Conservation (phyloP, 2,113 vertebrate genomes). For the Micronisus gabar region DNA sequence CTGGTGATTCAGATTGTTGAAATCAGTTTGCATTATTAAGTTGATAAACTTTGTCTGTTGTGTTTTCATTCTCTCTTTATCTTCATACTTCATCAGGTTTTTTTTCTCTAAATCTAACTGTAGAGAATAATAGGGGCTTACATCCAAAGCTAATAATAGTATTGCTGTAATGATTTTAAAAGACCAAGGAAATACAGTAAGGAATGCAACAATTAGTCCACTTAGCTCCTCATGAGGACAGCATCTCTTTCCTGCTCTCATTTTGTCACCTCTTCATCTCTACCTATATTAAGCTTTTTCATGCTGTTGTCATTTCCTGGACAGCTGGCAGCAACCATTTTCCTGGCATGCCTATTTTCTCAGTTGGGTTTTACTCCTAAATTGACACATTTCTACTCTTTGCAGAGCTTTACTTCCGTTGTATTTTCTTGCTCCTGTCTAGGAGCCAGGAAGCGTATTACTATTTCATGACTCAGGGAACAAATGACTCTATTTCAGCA, state of each 20-base stretch:
- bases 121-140: not conserved
- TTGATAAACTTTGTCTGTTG: not conserved
- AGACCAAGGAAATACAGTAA: not conserved
- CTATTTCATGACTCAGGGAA: slow-evolving; percentile 24
- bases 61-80: not conserved
- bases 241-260: not conserved
- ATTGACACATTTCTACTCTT: not conserved
- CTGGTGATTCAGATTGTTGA: not conserved
- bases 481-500: not conserved
- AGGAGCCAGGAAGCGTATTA: not conserved
- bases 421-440: not conserved
- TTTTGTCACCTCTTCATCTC: slow-evolving; percentile 3
- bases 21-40: slow-evolving; percentile 20
- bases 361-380: not conserved
- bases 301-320: slow-evolving; percentile 16
- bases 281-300: not conserved
- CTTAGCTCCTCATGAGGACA: not conserved
- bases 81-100: not conserved
- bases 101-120: not conserved
- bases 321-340: slow-evolving; percentile 14
- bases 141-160: not conserved
- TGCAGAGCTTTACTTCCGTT: not conserved
- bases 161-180: not conserved
- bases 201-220: not conserved
- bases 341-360: slow-evolving; percentile 27